These are phyloP conservation scores for Orthonychiurus folsomi DNA, from an alignment of 2,888 invertebrate species.

Conservation along the genomic window DNA sequence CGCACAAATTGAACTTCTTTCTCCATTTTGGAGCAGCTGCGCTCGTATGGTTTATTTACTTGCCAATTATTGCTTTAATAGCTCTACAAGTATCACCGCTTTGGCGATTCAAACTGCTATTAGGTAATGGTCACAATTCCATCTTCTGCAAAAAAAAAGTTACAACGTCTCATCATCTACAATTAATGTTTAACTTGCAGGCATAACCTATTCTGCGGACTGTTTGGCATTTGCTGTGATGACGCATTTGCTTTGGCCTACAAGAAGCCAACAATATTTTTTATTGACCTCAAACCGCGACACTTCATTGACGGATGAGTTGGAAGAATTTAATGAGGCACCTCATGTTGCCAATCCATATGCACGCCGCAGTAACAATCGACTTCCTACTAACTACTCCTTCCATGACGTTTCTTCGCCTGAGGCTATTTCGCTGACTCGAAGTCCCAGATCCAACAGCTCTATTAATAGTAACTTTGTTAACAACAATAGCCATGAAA, in stretches of 20 bases:
- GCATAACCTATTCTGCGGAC: conserved; percentile 91
- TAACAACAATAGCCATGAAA: conserved; percentile 8
- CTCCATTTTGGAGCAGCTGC: conserved; percentile 95
- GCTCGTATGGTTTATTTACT: conserved; percentile 95
- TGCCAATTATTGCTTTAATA: conserved; percentile 87
- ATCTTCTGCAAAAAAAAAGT: conserved; percentile 2
- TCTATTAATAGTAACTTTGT: conserved; percentile 15
- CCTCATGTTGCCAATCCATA: conserved; percentile 58
- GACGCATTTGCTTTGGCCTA: conserved; percentile 93
- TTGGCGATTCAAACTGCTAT: conserved; percentile 88
- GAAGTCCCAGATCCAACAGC: conserved; percentile 24
- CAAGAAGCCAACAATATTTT: conserved; percentile 83
- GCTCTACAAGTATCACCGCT: conserved; percentile 85
- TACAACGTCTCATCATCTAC: neutral
- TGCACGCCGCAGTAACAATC: conserved; percentile 25
- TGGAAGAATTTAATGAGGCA: conserved; percentile 84
- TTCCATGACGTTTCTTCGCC: conserved; percentile 37
- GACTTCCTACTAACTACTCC: conserved; percentile 36
- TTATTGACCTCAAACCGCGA: conserved; percentile 50
- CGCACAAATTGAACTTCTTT: conserved; percentile 79
- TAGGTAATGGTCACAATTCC: conserved; percentile 73
- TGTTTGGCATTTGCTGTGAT: conserved; percentile 89
- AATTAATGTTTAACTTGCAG: conserved; percentile 51
- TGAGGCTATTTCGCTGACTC: conserved; percentile 35
- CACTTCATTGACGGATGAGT: conserved; percentile 57